A percentile compares a stretch with the other conserved stretches of the same genome.
Conservation (phyloP, 1,140 invertebrate genomes). For the Condylostylus longicornis region DNA sequence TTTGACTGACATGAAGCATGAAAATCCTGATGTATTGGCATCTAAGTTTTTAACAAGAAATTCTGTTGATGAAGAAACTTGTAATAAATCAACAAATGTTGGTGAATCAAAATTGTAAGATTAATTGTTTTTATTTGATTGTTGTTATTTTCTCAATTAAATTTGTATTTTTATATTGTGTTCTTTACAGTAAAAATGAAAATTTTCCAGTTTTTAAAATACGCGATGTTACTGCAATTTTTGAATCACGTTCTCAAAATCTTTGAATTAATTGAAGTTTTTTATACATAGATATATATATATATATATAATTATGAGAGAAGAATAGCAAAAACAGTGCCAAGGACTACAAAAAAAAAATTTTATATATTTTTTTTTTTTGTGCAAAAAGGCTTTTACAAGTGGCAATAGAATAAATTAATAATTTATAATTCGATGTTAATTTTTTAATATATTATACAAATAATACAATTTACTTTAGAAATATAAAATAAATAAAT, state of each 20-base stretch:
- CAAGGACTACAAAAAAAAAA: too few species aligned
- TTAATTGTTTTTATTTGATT: neutral
- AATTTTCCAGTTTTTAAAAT: conserved; percentile 53
- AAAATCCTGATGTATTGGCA: neutral
- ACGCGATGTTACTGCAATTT: conserved; percentile 61
- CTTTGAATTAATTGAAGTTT: too few species aligned
- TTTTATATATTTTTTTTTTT: too few species aligned
- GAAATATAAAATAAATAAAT: too few species aligned
- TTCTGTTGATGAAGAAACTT: neutral
- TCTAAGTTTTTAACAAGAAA: neutral
- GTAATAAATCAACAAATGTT: conserved; percentile 1
- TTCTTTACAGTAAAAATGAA: conserved; percentile 43
- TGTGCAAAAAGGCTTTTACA: too few species aligned
- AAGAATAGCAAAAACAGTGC: too few species aligned
- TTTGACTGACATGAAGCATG: conserved; percentile 6
- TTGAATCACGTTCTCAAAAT: conserved; percentile 44
- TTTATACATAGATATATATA: too few species aligned
- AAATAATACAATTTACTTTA: too few species aligned
- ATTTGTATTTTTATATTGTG: neutral
- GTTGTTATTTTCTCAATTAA: neutral
- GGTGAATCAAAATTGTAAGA: neutral
- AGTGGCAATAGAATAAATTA: too few species aligned
- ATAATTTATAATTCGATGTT: too few species aligned
- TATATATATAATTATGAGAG: too few species aligned
- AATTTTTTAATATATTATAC: too few species aligned